These are phyloP conservation scores for Rutilus rutilus DNA, from an alignment of 2,113 vertebrate species.

Conservation along the genomic window DNA sequence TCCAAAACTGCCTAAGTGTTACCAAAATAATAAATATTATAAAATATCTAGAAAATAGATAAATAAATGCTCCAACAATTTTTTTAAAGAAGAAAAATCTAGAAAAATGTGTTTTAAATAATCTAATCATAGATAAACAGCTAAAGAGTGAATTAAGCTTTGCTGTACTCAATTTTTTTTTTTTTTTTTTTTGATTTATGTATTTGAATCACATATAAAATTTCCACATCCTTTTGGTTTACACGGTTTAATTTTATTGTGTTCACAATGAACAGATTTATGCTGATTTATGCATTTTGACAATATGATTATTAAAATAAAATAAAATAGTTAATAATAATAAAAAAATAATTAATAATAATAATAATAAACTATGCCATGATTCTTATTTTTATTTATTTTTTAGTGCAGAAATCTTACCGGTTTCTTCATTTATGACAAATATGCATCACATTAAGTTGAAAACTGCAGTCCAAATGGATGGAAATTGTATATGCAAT, in stretches of 20 bases:
- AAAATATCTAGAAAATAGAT: too few relatives aligned
- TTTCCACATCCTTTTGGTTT: background rate
- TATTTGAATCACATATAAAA: background rate
- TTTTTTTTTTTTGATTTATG: too few relatives aligned
- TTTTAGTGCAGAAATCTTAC: background rate
- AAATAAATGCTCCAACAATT: too few relatives aligned
- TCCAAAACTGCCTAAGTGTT: too few relatives aligned
- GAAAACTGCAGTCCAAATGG: background rate
- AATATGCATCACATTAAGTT: background rate
- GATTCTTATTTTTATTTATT: background rate
- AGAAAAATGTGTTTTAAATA: too few relatives aligned
- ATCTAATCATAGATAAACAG: background rate
- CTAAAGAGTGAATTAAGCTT: background rate
- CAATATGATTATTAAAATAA: too few relatives aligned
- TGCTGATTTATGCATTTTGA: background rate
- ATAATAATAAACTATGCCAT: background rate
- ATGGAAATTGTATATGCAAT: background rate
- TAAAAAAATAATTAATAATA: too few relatives aligned
- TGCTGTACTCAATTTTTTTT: background rate
- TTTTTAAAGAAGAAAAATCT: too few relatives aligned
- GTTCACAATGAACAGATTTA: background rate
- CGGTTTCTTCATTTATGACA: background rate
- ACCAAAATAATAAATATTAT: too few relatives aligned
- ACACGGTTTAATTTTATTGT: background rate
- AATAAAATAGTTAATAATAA: too few relatives aligned